Percentiles rank a stretch among this genome's conserved stretches.
phyloP scores from a whole-genome alignment of 1,140 invertebrate genomes.

The Diuraphis noxia region DNA sequence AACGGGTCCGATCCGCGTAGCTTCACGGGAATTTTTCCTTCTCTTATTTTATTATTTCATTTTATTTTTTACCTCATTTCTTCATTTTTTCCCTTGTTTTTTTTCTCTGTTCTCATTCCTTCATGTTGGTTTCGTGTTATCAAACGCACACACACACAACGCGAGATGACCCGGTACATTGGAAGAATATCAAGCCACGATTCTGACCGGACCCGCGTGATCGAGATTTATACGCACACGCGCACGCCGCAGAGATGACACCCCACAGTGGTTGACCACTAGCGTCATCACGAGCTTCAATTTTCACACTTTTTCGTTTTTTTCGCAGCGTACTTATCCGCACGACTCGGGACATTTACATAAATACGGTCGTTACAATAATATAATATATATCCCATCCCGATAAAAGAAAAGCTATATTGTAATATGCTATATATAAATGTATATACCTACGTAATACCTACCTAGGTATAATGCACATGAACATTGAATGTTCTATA shows the following conservation, averaged over 20 bases:
- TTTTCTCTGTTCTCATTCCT: conserved; percentile 26
- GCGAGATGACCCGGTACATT: conserved; percentile 32
- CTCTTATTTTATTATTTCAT: background rate
- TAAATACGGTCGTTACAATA: conserved; percentile 38
- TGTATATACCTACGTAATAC: background rate
- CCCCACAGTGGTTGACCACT: conserved; percentile 49
- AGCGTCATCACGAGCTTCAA: conserved; percentile 50
- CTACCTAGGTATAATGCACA: background rate
- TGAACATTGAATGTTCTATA: background rate
- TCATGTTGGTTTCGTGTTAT: conserved; percentile 45
- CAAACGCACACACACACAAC: conserved; percentile 44
- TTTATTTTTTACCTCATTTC: conserved; percentile 34
- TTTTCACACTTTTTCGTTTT: conserved; percentile 50
- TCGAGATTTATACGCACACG: conserved; percentile 49
- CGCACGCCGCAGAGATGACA: conserved; percentile 38
- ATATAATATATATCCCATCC: background rate
- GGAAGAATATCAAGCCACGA: conserved; percentile 51
- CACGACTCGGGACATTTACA: conserved; percentile 38
- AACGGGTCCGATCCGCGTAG: conserved; percentile 10
- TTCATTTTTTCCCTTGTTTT: background rate
- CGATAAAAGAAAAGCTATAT: background rate
- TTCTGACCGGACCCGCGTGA: conserved; percentile 52
- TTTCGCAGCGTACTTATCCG: conserved; percentile 13
- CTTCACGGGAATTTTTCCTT: conserved; percentile 23
- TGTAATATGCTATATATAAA: background rate